Base-by-base conservation (phyloP, 2,113 vertebrate species). In the Sitta europaea region DNA sequence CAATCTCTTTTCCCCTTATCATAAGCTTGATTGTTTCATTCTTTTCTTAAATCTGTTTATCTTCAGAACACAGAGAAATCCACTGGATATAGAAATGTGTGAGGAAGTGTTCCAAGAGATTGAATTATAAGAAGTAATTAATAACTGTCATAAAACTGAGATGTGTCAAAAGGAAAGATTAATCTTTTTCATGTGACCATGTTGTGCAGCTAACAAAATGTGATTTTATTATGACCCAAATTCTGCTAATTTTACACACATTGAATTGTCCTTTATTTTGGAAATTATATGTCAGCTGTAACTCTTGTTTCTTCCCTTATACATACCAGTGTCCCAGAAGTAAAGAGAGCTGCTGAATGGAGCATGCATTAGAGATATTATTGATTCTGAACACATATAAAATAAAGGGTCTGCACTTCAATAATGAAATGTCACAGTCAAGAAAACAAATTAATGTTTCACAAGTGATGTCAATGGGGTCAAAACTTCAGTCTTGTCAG, bases 391-490 rank as follows among this genome's bases (percentile, higher is more conserved):
- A 27, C 45, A 68, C 23, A 35, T n/a, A 17, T 36, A 2, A 40
- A 55, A 87, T 61, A 79, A 76, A 75, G 5, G 14, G 16, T 8
- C 79, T 86, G 28, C 1, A 2, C 33, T 77, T 91, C 68, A 76
- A 53, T 42, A 50, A 84, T 67, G 36, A 95, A 94, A 91, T 75
- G 45, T 61, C 58, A 81, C n/a, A 48, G 18, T 81, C 76, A 50
- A 55, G 28, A 86, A 91, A 92, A 89, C 70, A 88, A 91, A 75
- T 91, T 53, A 71, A 40, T n/a, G 13, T 53, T 92, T 81, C 92
- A 10, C 36, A 63, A 77, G 25, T 50, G 10, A 65, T 84, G 61
- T 68, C 77, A 91, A 11, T 29, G 31, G 21, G 68, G 76, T 92
- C 72, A 94, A 90, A 92, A 66, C 57, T 45, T 94, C 25, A 35